Base-by-base conservation (phyloP, 2,797 vertebrate species). In the Pogoniulus pusillus region DNA sequence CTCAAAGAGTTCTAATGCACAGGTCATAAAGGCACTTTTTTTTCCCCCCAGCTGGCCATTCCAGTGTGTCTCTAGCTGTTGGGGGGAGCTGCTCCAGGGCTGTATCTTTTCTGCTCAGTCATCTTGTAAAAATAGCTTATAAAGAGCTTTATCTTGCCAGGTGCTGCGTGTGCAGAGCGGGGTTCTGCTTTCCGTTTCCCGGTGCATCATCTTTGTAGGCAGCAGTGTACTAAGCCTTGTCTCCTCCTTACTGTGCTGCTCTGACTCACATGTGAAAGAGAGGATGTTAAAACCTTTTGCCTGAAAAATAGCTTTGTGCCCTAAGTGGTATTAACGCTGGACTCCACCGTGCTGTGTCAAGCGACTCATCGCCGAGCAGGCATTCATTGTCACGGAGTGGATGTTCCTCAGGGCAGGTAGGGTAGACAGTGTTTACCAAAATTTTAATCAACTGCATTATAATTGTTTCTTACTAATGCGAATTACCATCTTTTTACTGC, bases 391-490 rank as follows among this genome's bases (percentile, higher is more conserved):
- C 71, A 55, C 0, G 0, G 9, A 13, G 32, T 81, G 41, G 35
- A 12, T 77, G 34, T 34, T 69, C 51, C 78, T 85, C 71, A 41
- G 88, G 58, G 55, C 85, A 88, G 72, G 81, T 49, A 82, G 43
- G 17, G 53, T 49, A 73, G 80, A 64, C 13, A 10, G 30, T 68
- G 34, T 68, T 84, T 83, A 15, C 49, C 12, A 18, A 49, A 8
- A 71, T 60, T 93, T 81, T 63, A 87, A 69, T 81, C n/a, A 78
- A 41, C 43, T 58, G 16, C 58, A 37, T 73, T 63, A 73, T 62
- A 66, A 45, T 83, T 64, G 68, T 81, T 85, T 92, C 70, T 89
- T 86, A 41, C 54, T 80, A 69, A 91, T 83, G 82, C 82, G 93
- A 84, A 89, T 92, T 51, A 9, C 54, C 35, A 8, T 81, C 35